A percentile compares a stretch with the other conserved stretches of the same genome.
Conservation (phyloP, 2,888 invertebrate species). For the Protodeltote pygarga region DNA sequence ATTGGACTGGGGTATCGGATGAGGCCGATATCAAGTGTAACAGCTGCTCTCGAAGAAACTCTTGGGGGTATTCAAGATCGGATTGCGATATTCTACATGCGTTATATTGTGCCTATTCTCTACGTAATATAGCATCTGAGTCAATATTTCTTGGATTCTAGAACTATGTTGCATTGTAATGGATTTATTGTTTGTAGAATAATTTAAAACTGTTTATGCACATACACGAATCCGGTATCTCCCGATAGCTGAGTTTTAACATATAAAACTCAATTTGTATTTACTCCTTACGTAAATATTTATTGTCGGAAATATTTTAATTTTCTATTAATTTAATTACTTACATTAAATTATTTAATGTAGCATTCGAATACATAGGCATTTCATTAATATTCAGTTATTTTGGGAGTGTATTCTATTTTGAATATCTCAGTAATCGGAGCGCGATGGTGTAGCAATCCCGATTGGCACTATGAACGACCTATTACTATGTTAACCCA, state of each 20-base stretch:
- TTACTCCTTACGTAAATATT: too few species aligned
- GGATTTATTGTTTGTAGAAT: conserved; percentile 13
- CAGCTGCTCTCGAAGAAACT: conserved; percentile 26
- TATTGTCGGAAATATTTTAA: too few species aligned
- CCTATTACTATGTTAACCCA: conserved; percentile 45
- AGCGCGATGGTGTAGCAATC: conserved; percentile 31
- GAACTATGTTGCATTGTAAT: conserved; percentile 12
- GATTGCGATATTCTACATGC: conserved; percentile 29
- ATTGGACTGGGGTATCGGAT: conserved; percentile 55
- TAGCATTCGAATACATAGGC: too few species aligned
- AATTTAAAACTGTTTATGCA: conserved; percentile 3
- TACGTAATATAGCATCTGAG: conserved; percentile 20
- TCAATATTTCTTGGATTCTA: conserved; percentile 21
- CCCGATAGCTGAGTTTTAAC: too few species aligned
- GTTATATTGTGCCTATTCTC: conserved; percentile 21
- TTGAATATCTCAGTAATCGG: conserved; percentile 7
- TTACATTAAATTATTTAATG: too few species aligned
- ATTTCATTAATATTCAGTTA: conserved; percentile 17
- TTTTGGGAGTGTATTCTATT: conserved; percentile 26
- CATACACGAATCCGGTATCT: not conserved
- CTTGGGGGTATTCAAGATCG: conserved; percentile 34
- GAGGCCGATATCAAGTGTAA: conserved; percentile 33
- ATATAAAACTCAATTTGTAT: too few species aligned
- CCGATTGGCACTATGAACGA: conserved; percentile 34
- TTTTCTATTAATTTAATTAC: too few species aligned